Percentiles rank a stretch among this genome's conserved stretches.
Conservation (phyloP, 1,140 invertebrate genomes). For the Bombyx mori region DNA sequence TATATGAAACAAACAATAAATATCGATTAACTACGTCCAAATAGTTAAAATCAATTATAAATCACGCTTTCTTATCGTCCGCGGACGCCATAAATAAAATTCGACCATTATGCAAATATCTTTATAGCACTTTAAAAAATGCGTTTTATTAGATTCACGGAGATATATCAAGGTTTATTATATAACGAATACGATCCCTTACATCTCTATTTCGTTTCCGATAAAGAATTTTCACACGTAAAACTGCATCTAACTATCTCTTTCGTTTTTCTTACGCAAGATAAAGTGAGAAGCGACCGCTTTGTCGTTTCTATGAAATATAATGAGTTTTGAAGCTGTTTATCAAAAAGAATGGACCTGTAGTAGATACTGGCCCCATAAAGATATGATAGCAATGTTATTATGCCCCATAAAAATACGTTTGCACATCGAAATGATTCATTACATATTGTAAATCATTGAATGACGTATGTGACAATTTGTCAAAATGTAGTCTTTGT, state of each 20-base stretch:
- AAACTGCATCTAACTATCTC: constrained; percentile 4
- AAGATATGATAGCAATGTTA: constrained; percentile 20
- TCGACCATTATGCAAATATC: constrained; percentile 19
- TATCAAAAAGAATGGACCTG: constrained; percentile 14
- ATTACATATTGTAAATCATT: constrained; percentile 10
- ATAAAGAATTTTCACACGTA: constrained; percentile 5
- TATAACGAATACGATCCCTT: constrained; percentile 8
- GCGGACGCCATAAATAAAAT: constrained; percentile 18
- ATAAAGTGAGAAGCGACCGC: constrained; percentile 1
- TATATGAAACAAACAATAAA: constrained; percentile 11
- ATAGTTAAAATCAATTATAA: constrained; percentile 18
- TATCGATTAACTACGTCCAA: constrained; percentile 13
- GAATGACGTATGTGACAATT: constrained; percentile 6
- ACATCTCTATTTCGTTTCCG: constrained; percentile 7
- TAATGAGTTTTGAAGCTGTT: constrained; percentile 8
- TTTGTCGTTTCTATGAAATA: constrained; percentile 3
- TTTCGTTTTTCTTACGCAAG: neutral
- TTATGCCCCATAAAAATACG: constrained; percentile 17
- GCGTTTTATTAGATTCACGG: constrained; percentile 18
- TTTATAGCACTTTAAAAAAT: constrained; percentile 21
- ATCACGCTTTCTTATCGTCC: constrained; percentile 23
- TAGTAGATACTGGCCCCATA: constrained; percentile 13
- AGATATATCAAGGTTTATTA: constrained; percentile 10
- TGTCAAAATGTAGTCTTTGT: constrained; percentile 5
- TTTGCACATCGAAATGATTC: constrained; percentile 12